Evolutionary conservation across 2,797 vertebrate species (phyloP).

Genomic region (Acanthopagrus latus): DNA sequence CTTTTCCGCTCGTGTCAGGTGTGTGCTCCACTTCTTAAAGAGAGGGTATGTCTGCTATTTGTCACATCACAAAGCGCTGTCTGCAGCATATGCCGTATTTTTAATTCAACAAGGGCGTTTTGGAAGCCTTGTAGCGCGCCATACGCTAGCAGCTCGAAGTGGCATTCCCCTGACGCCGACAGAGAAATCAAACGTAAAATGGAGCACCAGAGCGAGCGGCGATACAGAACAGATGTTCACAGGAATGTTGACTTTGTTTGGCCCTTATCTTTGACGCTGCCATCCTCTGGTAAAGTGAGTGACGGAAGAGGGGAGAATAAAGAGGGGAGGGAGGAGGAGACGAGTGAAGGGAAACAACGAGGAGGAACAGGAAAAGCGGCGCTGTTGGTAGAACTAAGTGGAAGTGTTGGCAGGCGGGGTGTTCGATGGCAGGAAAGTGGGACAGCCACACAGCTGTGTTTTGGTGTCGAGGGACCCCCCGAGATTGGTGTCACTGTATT

Average conservation of each 20-base stretch:
- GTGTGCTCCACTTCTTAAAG: slow-evolving; percentile 59
- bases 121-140: slow-evolving; percentile 76
- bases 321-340: slow-evolving; percentile 42
- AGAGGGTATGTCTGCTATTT: slow-evolving; percentile 61
- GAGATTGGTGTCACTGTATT: slow-evolving; percentile 85
- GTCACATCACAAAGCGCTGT: slow-evolving; percentile 64
- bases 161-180: slow-evolving; percentile 77
- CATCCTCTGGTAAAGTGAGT: slow-evolving; percentile 75
- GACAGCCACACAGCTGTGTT: slow-evolving; percentile 87
- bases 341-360: slow-evolving; percentile 44
- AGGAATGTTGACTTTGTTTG: slow-evolving; percentile 80
- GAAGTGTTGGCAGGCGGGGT: slow-evolving; percentile 72
- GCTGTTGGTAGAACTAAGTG: slow-evolving; percentile 73
- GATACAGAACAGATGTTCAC: slow-evolving; percentile 83
- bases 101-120: slow-evolving; percentile 80
- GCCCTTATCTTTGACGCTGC: slow-evolving; percentile 78
- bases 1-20: slow-evolving; percentile 53
- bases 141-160: slow-evolving; percentile 66
- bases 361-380: slow-evolving; percentile 48
- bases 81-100: slow-evolving; percentile 77
- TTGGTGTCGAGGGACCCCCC: slow-evolving; percentile 78
- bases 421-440: slow-evolving; percentile 83
- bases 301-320: slow-evolving; percentile 61
- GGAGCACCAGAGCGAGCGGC: slow-evolving; percentile 75
- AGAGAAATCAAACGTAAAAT: slow-evolving; percentile 83